A percentile compares a stretch with the other conserved stretches of the same genome.
Evolutionary conservation across 2,888 invertebrate genomes (phyloP).

Genomic region (Colostygia pectinataria): DNA sequence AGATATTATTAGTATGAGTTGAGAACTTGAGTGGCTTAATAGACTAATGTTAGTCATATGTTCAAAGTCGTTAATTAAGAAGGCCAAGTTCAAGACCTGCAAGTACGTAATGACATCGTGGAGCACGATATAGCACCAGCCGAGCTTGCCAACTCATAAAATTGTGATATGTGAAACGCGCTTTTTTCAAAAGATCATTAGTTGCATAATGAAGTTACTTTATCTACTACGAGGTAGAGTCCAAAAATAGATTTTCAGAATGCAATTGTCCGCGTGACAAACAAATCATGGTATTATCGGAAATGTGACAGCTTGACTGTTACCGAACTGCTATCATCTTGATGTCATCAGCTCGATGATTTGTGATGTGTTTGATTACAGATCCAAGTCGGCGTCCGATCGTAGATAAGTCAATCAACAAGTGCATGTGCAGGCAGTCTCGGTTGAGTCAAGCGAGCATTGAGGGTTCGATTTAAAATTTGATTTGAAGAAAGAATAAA

Average conservation of each 20-base stretch:
- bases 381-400: conserved; percentile 18
- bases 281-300: conserved; percentile 8
- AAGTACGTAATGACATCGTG: conserved; percentile 32
- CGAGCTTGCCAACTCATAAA: conserved; percentile 37
- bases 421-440: conserved; percentile 1
- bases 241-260: conserved; percentile 8
- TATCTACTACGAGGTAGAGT: not conserved
- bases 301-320: conserved; percentile 14
- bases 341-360: conserved; percentile 9
- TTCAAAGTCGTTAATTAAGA: conserved; percentile 26
- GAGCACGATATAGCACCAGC: conserved; percentile 34
- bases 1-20: conserved; percentile 16
- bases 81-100: conserved; percentile 38
- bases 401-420: conserved; percentile 20
- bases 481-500: no score
- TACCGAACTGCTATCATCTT: conserved; percentile 11
- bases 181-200: conserved; percentile 31
- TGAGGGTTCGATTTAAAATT: no score
- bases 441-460: no score
- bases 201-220: conserved; percentile 26
- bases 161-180: conserved; percentile 28
- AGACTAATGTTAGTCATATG: conserved; percentile 8
- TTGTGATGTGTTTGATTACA: conserved; percentile 9
- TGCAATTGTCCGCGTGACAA: conserved; percentile 8
- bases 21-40: no score